These are phyloP conservation scores for Pyrocoelia pectoralis DNA, from an alignment of 2,888 invertebrate species.

Conservation along the genomic window DNA sequence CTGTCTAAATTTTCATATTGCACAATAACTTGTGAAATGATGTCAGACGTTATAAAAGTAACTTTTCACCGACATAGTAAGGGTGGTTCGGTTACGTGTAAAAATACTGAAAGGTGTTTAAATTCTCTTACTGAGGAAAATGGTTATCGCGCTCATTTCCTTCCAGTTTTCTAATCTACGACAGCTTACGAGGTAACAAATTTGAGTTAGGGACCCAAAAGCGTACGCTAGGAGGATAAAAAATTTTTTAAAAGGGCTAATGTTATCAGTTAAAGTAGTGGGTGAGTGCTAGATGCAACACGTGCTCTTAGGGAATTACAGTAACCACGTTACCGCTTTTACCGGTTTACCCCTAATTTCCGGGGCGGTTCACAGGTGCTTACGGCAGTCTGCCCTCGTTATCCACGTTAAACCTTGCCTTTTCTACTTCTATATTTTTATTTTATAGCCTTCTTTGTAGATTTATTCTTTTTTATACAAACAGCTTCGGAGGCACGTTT, in stretches of 20 bases:
- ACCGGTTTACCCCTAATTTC: conserved; percentile 46
- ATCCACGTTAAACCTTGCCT: conserved; percentile 41
- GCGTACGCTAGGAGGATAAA: not conserved
- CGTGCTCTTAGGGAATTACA: conserved; percentile 43
- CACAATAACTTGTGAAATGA: too few species aligned
- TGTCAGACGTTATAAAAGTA: too few species aligned
- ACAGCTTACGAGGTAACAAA: not conserved
- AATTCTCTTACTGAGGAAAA: not conserved
- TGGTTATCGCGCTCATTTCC: not conserved
- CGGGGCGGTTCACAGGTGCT: conserved; percentile 50
- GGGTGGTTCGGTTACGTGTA: not conserved
- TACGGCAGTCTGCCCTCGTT: conserved; percentile 46
- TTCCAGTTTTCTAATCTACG: not conserved
- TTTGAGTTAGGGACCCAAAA: not conserved
- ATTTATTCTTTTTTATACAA: conserved; percentile 33
- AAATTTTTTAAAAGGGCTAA: not conserved
- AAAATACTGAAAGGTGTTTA: not conserved
- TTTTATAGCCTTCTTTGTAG: conserved; percentile 32
- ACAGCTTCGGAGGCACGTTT: conserved; percentile 15
- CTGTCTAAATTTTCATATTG: too few species aligned
- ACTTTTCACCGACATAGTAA: too few species aligned
- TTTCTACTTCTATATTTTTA: conserved; percentile 36
- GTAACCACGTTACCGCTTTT: conserved; percentile 43
- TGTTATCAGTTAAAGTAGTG: conserved; percentile 22
- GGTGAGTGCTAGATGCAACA: conserved; percentile 41